Conservation (phyloP, 1,140 invertebrate species). For the Saccostrea glomerata region DNA sequence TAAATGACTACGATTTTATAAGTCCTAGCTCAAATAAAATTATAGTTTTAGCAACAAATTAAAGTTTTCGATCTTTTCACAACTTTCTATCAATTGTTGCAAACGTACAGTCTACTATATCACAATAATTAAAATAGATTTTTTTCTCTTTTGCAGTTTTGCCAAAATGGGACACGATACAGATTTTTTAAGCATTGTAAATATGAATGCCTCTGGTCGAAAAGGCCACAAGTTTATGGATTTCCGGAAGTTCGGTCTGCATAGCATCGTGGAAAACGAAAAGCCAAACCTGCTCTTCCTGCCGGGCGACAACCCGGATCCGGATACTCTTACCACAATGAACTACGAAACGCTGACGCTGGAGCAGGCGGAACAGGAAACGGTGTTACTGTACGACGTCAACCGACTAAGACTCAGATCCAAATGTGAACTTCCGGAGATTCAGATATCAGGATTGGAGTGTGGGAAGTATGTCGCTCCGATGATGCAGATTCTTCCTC, state of each 20-base stretch:
- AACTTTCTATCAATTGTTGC: too few relatives aligned
- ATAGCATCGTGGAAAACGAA: slow-evolving; percentile 17
- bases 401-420: slow-evolving; percentile 9
- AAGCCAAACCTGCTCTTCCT: slow-evolving; percentile 38
- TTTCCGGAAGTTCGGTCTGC: background rate
- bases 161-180: slow-evolving; percentile 40
- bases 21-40: too few relatives aligned
- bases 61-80: too few relatives aligned
- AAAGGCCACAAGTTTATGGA: slow-evolving; percentile 27
- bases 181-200: slow-evolving; percentile 31
- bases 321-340: background rate
- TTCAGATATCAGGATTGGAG: background rate
- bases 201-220: slow-evolving; percentile 42
- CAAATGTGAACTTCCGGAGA: background rate
- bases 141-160: background rate
- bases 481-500: slow-evolving; percentile 4
- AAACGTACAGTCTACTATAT: too few relatives aligned
- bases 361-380: slow-evolving; percentile 33
- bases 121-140: too few relatives aligned
- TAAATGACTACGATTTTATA: too few relatives aligned
- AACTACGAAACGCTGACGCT: background rate
- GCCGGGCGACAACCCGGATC: slow-evolving; percentile 30
- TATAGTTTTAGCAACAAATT: too few relatives aligned
- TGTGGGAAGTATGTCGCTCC: background rate
- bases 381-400: slow-evolving; percentile 45